A percentile compares a stretch with the other conserved stretches of the same genome.
Conservation (phyloP, 2,113 vertebrate genomes). For the Dicentrarchus labrax region DNA sequence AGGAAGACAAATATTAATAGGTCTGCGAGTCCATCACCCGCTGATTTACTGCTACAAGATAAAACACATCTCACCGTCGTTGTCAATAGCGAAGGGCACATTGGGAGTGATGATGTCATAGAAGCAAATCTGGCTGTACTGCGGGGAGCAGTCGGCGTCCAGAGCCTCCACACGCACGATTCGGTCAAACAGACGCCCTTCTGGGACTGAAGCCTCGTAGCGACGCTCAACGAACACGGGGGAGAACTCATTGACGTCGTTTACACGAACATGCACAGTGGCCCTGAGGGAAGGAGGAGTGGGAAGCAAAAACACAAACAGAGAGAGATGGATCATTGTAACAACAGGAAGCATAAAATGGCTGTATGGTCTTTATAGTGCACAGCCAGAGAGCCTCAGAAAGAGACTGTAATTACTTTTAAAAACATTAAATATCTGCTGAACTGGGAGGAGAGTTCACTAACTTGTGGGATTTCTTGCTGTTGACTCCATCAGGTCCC, state of each 20-base stretch:
- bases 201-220: constrained; percentile 93
- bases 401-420: not conserved
- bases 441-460: constrained; percentile 26
- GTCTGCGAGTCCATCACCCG: not conserved
- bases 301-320: constrained; percentile 27
- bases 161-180: constrained; percentile 95
- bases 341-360: constrained; percentile 16
- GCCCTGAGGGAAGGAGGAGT: constrained; percentile 84
- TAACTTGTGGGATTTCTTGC: constrained; percentile 99
- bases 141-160: constrained; percentile 96
- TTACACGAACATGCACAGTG: constrained; percentile 95
- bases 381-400: not conserved
- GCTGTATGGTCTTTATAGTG: not conserved
- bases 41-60: constrained; percentile 18
- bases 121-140: constrained; percentile 99
- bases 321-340: constrained; percentile 1
- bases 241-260: constrained; percentile 97
- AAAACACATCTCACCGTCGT: constrained; percentile 89
- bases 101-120: constrained; percentile 98
- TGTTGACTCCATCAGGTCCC: constrained; percentile 94
- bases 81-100: constrained; percentile 97
- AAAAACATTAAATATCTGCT: constrained; percentile 14
- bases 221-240: constrained; percentile 95
- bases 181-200: constrained; percentile 95
- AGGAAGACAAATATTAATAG: not conserved